phyloP scores from a whole-genome alignment of 1,140 invertebrate genomes.

The Scaptomyza graminum region DNA sequence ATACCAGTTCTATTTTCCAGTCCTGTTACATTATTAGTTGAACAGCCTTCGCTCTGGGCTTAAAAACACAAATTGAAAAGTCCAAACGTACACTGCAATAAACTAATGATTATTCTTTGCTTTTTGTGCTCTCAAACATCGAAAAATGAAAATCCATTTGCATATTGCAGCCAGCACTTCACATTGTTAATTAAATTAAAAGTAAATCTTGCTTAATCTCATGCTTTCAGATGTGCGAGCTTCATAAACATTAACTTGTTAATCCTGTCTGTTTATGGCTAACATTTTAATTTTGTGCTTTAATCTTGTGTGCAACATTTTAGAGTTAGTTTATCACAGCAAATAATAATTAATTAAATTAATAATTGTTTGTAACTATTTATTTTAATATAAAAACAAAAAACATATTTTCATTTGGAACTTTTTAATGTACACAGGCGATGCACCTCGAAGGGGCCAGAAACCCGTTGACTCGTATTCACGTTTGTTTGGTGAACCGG shows the following conservation, averaged over 20 bases:
- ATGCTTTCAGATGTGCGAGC: background rate
- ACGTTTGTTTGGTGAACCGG: slow-evolving; percentile 80
- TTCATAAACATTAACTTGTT: background rate
- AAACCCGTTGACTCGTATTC: slow-evolving; percentile 78
- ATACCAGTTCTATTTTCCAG: too few relatives aligned
- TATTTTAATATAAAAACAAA: background rate
- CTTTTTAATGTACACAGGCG: slow-evolving; percentile 53
- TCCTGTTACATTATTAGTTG: too few relatives aligned
- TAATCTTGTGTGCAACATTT: slow-evolving; percentile 5
- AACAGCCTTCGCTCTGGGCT: too few relatives aligned
- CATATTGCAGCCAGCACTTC: background rate
- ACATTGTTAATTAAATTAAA: background rate
- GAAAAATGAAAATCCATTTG: background rate
- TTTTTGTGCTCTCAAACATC: background rate
- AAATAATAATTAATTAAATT: background rate
- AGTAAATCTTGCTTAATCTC: background rate
- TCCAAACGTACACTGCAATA: background rate
- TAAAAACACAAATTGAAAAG: background rate
- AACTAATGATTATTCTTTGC: slow-evolving; percentile 1
- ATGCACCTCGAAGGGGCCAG: slow-evolving; percentile 76
- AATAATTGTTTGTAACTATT: background rate
- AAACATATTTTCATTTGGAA: background rate
- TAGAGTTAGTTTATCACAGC: background rate
- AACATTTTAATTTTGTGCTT: background rate
- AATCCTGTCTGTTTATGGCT: background rate